Conservation (phyloP, 2,888 invertebrate genomes). For the Cinara cedri region DNA sequence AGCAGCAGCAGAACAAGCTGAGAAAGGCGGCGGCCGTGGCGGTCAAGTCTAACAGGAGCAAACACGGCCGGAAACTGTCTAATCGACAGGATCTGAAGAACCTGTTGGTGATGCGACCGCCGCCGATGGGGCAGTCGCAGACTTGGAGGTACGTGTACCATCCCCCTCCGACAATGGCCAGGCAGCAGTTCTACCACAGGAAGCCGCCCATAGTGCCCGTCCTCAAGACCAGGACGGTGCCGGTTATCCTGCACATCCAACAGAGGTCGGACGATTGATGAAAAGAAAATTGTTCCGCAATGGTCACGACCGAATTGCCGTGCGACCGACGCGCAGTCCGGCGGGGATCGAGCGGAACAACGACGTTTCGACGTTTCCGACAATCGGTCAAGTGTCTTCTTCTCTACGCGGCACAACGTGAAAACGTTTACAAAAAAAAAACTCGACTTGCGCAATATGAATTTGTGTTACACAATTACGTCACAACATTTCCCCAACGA, state of each 20-base stretch:
- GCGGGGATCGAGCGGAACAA: background rate
- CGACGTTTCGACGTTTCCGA: background rate
- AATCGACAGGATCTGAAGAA: constrained; percentile 53
- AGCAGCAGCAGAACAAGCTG: constrained; percentile 14
- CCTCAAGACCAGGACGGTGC: constrained; percentile 29
- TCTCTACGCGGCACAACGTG: no score
- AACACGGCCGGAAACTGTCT: constrained; percentile 49
- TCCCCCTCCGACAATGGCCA: background rate
- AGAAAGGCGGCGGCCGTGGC: background rate
- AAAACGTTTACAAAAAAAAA: no score
- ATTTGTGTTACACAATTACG: no score
- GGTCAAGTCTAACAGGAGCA: constrained; percentile 3
- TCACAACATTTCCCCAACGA: no score
- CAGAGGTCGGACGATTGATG: constrained; percentile 30
- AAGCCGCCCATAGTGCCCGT: constrained; percentile 11
- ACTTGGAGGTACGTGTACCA: constrained; percentile 57
- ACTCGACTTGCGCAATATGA: no score
- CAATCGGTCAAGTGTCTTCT: no score
- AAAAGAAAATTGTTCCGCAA: background rate
- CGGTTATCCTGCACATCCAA: constrained; percentile 47
- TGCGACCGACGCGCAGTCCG: background rate
- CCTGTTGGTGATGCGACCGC: constrained; percentile 57
- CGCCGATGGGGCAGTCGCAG: constrained; percentile 56
- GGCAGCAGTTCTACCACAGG: constrained; percentile 21
- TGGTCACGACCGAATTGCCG: background rate